These are phyloP conservation scores for Amphiura filiformis DNA, from an alignment of 35 echinoderm and acorn worm species.

Conservation along the genomic window DNA sequence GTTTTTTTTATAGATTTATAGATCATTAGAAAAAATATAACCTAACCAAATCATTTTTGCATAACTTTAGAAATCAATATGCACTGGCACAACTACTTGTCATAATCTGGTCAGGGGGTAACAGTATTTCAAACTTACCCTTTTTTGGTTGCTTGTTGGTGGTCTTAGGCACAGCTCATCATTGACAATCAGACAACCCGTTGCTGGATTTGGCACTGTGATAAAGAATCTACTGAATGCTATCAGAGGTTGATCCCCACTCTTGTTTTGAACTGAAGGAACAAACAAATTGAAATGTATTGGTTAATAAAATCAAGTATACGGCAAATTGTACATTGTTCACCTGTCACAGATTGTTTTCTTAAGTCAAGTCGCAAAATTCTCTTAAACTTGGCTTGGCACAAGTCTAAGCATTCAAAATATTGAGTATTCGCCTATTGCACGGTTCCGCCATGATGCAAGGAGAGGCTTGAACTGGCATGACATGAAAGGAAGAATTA, in stretches of 20 bases:
- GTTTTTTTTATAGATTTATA: no score
- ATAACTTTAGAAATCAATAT: no score
- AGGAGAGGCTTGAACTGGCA: no score
- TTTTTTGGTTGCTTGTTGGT: slow-evolving; percentile 39
- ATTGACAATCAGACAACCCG: slow-evolving; percentile 35
- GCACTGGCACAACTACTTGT: no score
- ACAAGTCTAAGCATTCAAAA: neutral
- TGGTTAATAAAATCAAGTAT: neutral
- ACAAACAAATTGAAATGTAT: neutral
- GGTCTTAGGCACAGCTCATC: slow-evolving; percentile 47
- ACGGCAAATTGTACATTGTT: neutral
- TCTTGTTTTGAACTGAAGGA: slow-evolving; percentile 9
- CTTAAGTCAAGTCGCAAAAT: no score
- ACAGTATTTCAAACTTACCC: slow-evolving; percentile 26
- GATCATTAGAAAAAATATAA: no score
- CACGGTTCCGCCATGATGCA: no score
- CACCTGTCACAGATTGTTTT: neutral
- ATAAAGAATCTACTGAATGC: slow-evolving; percentile 45
- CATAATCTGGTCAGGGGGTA: no score
- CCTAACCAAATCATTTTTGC: no score
- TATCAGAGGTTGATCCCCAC: neutral
- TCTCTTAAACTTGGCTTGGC: no score
- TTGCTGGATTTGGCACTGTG: slow-evolving; percentile 9
- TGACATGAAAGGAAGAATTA: no score
- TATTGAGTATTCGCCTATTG: neutral